Percentiles rank a stretch among this genome's conserved stretches.
Conservation (phyloP, 2,113 vertebrate species). For the Hypanus sabinus region DNA sequence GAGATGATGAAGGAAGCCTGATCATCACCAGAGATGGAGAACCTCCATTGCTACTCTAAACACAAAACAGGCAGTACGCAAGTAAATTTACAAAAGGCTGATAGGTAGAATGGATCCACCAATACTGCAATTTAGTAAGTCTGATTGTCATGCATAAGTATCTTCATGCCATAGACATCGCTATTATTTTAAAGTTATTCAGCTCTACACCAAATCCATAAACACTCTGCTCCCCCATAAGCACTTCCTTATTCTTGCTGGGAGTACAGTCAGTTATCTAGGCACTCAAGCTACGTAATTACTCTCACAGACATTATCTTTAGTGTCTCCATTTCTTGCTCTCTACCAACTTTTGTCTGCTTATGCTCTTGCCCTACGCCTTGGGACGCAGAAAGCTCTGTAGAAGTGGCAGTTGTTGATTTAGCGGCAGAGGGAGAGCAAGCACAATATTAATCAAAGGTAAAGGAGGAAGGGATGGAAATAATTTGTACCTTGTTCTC, state of each 20-base stretch:
- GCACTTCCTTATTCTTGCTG: not conserved
- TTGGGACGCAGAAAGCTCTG: not conserved
- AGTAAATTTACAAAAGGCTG: too few species aligned
- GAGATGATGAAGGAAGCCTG: too few species aligned
- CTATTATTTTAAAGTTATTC: not conserved
- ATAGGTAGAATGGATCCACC: not conserved
- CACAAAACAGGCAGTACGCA: too few species aligned
- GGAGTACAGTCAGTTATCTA: not conserved
- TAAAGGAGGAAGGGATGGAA: not conserved
- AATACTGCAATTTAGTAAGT: not conserved
- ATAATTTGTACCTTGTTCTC: not conserved
- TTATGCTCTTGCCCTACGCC: not conserved
- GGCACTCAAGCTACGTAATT: not conserved
- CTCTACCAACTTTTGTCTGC: not conserved
- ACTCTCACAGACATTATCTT: not conserved
- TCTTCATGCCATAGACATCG: not conserved
- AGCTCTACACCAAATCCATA: not conserved
- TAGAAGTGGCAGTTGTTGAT: not conserved
- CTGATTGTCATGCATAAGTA: not conserved
- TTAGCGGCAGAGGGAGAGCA: not conserved
- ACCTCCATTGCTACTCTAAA: too few species aligned
- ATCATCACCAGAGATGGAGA: too few species aligned
- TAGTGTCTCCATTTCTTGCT: not conserved
- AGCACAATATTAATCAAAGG: not conserved
- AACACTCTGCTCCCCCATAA: not conserved